Conservation (phyloP, 2,797 vertebrate species). For the Pyrrhura leucotis region DNA sequence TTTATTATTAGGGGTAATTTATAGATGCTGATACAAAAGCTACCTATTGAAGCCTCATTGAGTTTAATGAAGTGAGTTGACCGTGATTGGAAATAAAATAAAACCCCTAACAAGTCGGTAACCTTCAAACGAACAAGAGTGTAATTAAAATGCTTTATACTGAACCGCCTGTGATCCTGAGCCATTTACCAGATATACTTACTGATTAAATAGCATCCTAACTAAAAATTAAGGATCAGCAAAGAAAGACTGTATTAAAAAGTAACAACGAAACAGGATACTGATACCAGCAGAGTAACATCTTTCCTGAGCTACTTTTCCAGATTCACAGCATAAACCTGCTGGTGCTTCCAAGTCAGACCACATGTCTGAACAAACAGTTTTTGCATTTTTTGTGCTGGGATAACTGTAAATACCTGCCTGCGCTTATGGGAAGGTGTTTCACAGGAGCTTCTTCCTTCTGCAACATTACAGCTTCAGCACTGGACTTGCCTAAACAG, state of each 20-base stretch:
- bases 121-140: background rate
- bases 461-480: background rate
- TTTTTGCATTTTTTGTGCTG: background rate
- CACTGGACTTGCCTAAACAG: background rate
- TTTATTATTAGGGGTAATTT: background rate
- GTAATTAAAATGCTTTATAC: background rate
- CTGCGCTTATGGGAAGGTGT: background rate
- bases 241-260: background rate
- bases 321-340: background rate
- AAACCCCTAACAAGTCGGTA: background rate
- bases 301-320: background rate
- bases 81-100: background rate
- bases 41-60: background rate
- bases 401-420: background rate
- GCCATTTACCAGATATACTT: background rate
- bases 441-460: background rate
- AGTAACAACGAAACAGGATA: background rate
- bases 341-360: background rate
- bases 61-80: slow-evolving; percentile 40
- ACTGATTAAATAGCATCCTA: background rate
- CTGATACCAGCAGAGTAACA: background rate
- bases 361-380: background rate
- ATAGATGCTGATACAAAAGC: background rate
- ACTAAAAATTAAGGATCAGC: background rate
- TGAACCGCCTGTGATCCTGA: background rate